Percentiles rank a stretch among this genome's conserved stretches.
phyloP scores from a whole-genome alignment of 2,113 vertebrate species.

The Pituophis catenifer region DNA sequence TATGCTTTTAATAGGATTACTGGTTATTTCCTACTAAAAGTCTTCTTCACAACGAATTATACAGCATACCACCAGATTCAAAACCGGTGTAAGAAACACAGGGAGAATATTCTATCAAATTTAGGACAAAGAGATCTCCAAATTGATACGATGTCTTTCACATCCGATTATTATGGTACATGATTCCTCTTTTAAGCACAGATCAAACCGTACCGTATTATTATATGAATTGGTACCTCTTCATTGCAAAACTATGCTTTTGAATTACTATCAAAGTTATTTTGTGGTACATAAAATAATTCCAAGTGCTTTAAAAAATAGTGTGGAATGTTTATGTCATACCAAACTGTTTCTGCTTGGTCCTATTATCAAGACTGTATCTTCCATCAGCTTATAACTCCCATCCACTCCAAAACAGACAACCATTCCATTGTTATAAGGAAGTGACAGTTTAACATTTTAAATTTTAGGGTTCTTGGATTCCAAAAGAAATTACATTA shows the following conservation, averaged over 20 bases:
- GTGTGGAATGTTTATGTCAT: background rate
- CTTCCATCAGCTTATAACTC: background rate
- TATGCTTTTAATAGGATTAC: slow-evolving; percentile 69
- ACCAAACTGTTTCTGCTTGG: background rate
- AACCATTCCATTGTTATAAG: background rate
- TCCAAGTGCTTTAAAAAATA: background rate
- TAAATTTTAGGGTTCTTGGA: background rate
- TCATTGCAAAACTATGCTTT: background rate
- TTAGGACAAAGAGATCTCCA: background rate
- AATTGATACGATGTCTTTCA: background rate
- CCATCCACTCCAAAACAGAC: background rate
- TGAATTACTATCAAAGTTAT: background rate
- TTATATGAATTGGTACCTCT: background rate
- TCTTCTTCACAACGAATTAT: slow-evolving; percentile 37
- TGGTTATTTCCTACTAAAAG: slow-evolving; percentile 65
- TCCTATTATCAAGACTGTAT: background rate
- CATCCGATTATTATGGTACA: background rate
- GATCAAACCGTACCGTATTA: background rate
- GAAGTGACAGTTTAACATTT: background rate
- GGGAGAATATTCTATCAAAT: slow-evolving; percentile 10
- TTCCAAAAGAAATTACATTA: background rate
- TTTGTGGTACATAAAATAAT: background rate
- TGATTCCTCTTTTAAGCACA: background rate
- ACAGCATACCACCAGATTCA: slow-evolving; percentile 31
- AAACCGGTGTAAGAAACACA: slow-evolving; percentile 28